A percentile compares a stretch with the other conserved stretches of the same genome.
phyloP scores from a whole-genome alignment of 1,140 invertebrate genomes.

The Choristoneura fumiferana region DNA sequence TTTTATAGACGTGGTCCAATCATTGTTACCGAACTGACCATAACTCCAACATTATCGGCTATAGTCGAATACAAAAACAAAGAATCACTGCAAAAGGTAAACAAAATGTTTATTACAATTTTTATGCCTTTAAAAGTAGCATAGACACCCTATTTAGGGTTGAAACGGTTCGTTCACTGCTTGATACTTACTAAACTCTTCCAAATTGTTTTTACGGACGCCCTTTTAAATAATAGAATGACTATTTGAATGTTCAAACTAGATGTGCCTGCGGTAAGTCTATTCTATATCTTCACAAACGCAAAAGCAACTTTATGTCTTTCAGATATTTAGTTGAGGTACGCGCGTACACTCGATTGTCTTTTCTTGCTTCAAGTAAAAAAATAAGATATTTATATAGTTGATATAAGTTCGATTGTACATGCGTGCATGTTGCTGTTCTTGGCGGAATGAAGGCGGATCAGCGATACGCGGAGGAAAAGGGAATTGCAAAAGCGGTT shows the following conservation, averaged over 20 bases:
- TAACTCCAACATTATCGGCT: conserved; percentile 76
- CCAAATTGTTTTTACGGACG: conserved; percentile 26
- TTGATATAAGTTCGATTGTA: too few species aligned
- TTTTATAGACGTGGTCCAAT: conserved; percentile 78
- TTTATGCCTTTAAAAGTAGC: conserved; percentile 31
- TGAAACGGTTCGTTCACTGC: conserved; percentile 43
- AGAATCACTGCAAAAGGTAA: conserved; percentile 76
- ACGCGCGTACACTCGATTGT: too few species aligned
- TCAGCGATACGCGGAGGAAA: too few species aligned
- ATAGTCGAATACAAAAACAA: conserved; percentile 78
- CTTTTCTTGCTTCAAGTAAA: too few species aligned
- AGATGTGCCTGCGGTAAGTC: neutral
- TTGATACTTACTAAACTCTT: conserved; percentile 45
- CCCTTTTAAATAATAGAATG: conserved; percentile 59
- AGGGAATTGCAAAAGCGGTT: too few species aligned
- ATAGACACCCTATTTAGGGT: neutral
- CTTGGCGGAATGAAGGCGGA: too few species aligned
- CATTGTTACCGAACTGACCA: conserved; percentile 77
- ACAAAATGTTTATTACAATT: conserved; percentile 70
- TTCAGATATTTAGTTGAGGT: too few species aligned
- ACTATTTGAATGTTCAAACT: conserved; percentile 76
- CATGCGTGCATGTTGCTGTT: too few species aligned
- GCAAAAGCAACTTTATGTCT: too few species aligned
- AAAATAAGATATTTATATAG: too few species aligned
- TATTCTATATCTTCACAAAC: too few species aligned